Evolutionary conservation across 2,113 vertebrate species (phyloP), one percentile per base, ranked within the genome.

Genomic region (Piaya cayana): DNA sequence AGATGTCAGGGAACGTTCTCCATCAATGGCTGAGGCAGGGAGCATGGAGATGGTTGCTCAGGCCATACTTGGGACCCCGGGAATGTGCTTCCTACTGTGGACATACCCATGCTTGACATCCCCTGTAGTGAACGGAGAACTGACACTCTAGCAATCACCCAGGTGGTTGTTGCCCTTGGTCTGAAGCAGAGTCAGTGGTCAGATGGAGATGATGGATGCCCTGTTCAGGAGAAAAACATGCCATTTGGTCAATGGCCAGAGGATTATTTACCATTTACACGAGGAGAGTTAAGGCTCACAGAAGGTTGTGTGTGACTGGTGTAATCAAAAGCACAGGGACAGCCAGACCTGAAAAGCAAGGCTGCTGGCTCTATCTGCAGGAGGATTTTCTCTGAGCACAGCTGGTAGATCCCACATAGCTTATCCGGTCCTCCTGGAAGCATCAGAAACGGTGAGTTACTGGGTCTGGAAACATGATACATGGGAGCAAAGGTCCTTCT

Each of bases 1-100:
- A 34, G 15, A 5, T 42, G 10, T 2, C 18, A 5, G 18, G 25
- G 8, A 11, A 20, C 12, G 15, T 17, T 43, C 15, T 11, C 36
- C 39, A 32, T 22, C 50, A 15, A 3, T 21, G 30, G 12, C 37
- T 74, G 55, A 90, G 27, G 29, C 34, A 50, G 23, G 29, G 30
- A 70, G 18, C 12, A n/a, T 5, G 17, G 29, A 63, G 30, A 15
- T 52, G 20, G 19, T 23, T 79, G 22, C 27, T 45, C 39, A 64
- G 67, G 37, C 8, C 4, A 15, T 36, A 14, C 11, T 1, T 6
- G 26, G 29, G 18, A n/a, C 14, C 16, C 9, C 1, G 2, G 36
- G 26, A 32, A 45, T 5, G 2, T 52, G 20, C 42, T 70, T 76
- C 32, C 34, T 26, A 34, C 18, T 27, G 45, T 32, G 45, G 19